Evolutionary conservation across 2,113 vertebrate species (phyloP).

Genomic region (Fulmarus glacialis): DNA sequence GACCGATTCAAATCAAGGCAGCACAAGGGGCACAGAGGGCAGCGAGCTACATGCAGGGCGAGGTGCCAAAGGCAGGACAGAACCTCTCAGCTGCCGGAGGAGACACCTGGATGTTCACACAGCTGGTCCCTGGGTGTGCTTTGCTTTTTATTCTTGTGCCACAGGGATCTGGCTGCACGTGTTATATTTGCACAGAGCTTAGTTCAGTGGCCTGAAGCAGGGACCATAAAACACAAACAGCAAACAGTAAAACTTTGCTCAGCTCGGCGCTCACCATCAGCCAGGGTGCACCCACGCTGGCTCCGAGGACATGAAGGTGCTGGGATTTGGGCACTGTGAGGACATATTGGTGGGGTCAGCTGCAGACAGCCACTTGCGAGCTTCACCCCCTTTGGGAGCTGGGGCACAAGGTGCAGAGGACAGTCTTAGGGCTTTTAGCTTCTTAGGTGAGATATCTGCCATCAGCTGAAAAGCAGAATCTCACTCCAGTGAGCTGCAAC

Average conservation of each 20-base stretch:
- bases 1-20: background rate
- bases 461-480: background rate
- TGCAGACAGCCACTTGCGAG: background rate
- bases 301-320: accelerated
- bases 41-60: accelerated
- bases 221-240: background rate
- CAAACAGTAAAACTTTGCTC: background rate
- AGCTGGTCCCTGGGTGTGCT: background rate
- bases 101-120: background rate
- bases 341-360: background rate
- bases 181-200: background rate
- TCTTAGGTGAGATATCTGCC: background rate
- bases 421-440: background rate
- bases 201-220: background rate
- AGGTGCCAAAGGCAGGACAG: background rate
- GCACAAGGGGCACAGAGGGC: accelerated
- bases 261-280: accelerated
- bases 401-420: background rate
- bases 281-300: accelerated
- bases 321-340: background rate
- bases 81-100: accelerated
- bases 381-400: background rate
- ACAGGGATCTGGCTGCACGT: background rate
- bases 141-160: background rate
- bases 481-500: background rate